A percentile compares a stretch with the other conserved stretches of the same genome.
phyloP scores from a whole-genome alignment of 2,113 vertebrate genomes.

The Rutilus rutilus region DNA sequence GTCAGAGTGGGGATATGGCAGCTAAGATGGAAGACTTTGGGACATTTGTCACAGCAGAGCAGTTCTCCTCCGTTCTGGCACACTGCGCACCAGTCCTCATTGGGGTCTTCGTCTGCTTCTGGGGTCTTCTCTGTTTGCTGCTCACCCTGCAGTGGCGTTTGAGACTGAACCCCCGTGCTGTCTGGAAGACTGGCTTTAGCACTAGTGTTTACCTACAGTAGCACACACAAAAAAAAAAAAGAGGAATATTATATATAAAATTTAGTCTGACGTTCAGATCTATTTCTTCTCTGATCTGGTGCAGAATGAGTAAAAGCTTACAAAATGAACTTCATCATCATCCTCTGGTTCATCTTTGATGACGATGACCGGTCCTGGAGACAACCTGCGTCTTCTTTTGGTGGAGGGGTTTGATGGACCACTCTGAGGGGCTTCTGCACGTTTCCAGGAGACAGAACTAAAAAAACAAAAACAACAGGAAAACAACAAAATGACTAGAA shows the following conservation, averaged over 20 bases:
- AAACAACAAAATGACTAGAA: not conserved
- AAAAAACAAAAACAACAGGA: not conserved
- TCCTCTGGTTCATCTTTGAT: slow-evolving; percentile 81
- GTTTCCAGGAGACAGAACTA: slow-evolving; percentile 71
- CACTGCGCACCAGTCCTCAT: slow-evolving; percentile 98
- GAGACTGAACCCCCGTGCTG: slow-evolving; percentile 74
- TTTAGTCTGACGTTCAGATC: not conserved
- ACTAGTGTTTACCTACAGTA: slow-evolving; percentile 73
- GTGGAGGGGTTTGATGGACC: slow-evolving; percentile 54
- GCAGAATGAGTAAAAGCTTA: slow-evolving; percentile 56
- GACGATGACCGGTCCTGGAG: slow-evolving; percentile 76
- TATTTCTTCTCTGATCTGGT: not conserved
- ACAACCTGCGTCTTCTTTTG: slow-evolving; percentile 70
- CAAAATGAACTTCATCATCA: slow-evolving; percentile 78
- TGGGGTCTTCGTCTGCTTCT: slow-evolving; percentile 78
- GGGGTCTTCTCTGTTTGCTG: slow-evolving; percentile 66
- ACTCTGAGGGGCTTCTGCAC: slow-evolving; percentile 59
- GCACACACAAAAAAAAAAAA: not conserved
- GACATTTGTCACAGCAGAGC: slow-evolving; percentile 95
- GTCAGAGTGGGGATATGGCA: slow-evolving; percentile 93
- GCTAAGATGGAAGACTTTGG: slow-evolving; percentile 95
- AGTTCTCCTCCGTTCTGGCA: slow-evolving; percentile 97
- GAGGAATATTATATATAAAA: not conserved
- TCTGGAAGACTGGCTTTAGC: slow-evolving; percentile 76
- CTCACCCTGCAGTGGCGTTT: slow-evolving; percentile 61